Conservation (phyloP, 2,113 vertebrate species). For the Serilophus lunatus region DNA sequence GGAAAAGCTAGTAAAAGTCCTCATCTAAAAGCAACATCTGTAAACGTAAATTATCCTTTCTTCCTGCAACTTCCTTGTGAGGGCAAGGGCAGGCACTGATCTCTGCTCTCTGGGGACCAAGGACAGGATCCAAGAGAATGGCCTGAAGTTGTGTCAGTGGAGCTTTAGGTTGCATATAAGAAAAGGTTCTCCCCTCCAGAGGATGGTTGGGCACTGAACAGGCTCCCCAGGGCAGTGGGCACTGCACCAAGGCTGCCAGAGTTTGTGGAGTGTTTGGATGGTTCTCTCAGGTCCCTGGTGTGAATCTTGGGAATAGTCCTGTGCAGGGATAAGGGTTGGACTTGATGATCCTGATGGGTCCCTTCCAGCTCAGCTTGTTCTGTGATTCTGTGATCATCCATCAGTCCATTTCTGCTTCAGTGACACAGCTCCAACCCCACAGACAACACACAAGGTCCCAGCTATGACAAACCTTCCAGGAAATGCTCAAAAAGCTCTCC, state of each 20-base stretch:
- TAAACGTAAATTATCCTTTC: not conserved
- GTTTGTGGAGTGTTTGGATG: not conserved
- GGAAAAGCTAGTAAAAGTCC: not conserved
- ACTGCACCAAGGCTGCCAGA: not conserved
- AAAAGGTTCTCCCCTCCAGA: too few relatives aligned
- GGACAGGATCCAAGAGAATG: too few relatives aligned
- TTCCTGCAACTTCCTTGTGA: too few relatives aligned
- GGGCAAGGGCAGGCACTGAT: too few relatives aligned
- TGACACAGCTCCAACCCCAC: accelerated
- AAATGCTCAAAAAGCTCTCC: not conserved
- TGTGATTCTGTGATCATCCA: not conserved
- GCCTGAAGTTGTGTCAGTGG: too few relatives aligned
- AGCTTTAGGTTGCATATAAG: too few relatives aligned
- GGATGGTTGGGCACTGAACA: too few relatives aligned
- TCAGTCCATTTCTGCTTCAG: not conserved
- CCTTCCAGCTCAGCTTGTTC: not conserved
- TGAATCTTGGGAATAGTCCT: not conserved
- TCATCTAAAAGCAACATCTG: not conserved
- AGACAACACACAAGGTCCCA: not conserved
- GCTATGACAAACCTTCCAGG: not conserved
- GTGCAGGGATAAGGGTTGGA: not conserved
- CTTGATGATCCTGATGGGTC: not conserved
- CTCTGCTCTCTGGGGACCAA: too few relatives aligned
- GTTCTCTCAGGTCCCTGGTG: not conserved
- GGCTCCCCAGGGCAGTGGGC: too few relatives aligned